A percentile compares a stretch with the other conserved stretches of the same genome.
Evolutionary conservation across 2,888 invertebrate species (phyloP).

Genomic region (Sthenelais limicola): DNA sequence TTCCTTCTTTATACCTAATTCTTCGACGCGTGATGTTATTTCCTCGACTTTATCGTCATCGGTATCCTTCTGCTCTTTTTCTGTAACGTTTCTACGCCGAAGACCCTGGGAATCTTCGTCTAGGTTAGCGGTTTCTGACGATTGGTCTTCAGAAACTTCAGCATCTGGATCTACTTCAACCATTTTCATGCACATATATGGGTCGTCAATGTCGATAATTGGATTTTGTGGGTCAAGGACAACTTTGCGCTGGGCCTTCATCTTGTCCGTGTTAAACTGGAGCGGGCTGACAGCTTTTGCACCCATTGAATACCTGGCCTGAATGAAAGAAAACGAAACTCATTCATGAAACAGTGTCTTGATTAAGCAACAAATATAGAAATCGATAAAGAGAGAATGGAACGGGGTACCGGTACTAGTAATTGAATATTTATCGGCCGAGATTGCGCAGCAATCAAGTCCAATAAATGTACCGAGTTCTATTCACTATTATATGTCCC

Average conservation of each 20-base stretch:
- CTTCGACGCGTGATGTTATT: neutral
- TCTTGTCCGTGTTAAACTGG: constrained; percentile 57
- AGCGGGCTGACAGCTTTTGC: constrained; percentile 56
- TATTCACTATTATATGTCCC: too few species aligned
- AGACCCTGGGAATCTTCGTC: neutral
- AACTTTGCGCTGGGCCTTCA: constrained; percentile 51
- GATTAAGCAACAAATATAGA: neutral
- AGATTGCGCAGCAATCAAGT: too few species aligned
- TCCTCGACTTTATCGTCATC: neutral
- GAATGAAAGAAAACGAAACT: neutral
- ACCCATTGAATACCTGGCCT: constrained; percentile 64
- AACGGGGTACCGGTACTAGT: neutral
- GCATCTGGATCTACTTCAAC: too few species aligned
- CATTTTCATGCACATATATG: constrained; percentile 17
- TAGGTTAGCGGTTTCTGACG: neutral
- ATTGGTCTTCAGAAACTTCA: neutral
- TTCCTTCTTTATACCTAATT: neutral
- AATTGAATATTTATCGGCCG: too few species aligned
- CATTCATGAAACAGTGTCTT: neutral
- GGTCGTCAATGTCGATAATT: constrained; percentile 26
- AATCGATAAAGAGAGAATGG: neutral
- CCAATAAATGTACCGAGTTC: too few species aligned
- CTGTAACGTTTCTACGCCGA: neutral
- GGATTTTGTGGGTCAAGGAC: constrained; percentile 9
- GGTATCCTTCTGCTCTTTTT: constrained; percentile 9